These are phyloP conservation scores for Tapera naevia DNA, from an alignment of 2,797 vertebrate species.

Conservation along the genomic window DNA sequence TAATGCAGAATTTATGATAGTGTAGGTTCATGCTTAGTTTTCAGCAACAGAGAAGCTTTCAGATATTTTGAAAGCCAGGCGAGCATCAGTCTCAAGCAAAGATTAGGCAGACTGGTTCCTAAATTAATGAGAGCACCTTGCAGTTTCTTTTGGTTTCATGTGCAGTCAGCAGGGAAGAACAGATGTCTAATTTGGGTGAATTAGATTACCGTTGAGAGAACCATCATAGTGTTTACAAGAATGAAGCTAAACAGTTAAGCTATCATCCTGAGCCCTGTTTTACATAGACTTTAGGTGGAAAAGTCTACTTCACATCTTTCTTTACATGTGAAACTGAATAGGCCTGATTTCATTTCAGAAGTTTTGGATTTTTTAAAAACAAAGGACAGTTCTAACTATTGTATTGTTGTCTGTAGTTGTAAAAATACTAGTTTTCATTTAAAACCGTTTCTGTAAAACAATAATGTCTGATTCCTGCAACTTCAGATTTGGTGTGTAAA, in stretches of 20 bases:
- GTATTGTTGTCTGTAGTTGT: neutral
- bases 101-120: neutral
- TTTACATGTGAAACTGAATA: neutral
- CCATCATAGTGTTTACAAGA: neutral
- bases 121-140: neutral
- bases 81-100: neutral
- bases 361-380: neutral
- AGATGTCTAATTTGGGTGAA: neutral
- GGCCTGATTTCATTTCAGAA: neutral
- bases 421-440: neutral
- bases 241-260: neutral
- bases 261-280: neutral
- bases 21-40: neutral
- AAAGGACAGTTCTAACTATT: neutral
- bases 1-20: neutral
- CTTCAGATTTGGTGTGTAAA: neutral
- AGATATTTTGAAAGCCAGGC: neutral
- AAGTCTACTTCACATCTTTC: neutral
- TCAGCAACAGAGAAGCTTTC: neutral
- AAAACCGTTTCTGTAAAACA: neutral
- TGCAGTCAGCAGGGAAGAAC: neutral
- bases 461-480: neutral
- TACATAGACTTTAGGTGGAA: neutral
- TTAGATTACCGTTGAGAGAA: neutral
- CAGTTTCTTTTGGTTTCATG: neutral